Evolutionary conservation across 2,888 invertebrate species (phyloP).

Genomic region (Omphaloscelis lunosa): DNA sequence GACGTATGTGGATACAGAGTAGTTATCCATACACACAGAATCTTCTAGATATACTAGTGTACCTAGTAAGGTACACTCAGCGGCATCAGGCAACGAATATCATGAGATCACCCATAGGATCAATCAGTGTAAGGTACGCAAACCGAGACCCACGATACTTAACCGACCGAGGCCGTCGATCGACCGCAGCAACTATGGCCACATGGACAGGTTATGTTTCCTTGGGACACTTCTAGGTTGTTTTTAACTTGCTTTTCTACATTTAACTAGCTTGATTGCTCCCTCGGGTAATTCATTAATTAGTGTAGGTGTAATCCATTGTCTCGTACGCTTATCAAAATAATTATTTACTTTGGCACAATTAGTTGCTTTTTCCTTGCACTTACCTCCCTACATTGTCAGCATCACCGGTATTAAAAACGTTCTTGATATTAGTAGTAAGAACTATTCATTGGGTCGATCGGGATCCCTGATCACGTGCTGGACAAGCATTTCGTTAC

Average conservation of each 20-base stretch:
- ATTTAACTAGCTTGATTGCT: background rate
- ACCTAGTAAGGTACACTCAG: too few species aligned
- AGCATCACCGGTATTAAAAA: slow-evolving; percentile 14
- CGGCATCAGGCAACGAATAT: background rate
- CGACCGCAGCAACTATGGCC: background rate
- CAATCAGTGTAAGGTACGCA: background rate
- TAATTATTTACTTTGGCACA: background rate
- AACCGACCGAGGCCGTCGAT: background rate
- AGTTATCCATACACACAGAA: background rate
- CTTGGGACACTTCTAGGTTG: background rate
- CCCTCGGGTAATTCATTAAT: background rate
- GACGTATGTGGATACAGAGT: background rate
- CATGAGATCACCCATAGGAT: background rate
- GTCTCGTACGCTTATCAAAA: background rate
- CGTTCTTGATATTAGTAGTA: slow-evolving; percentile 18
- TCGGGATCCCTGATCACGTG: slow-evolving; percentile 65
- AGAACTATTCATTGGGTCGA: slow-evolving; percentile 42
- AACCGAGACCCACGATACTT: background rate
- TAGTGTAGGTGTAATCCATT: background rate
- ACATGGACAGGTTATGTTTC: background rate
- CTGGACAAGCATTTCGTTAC: slow-evolving; percentile 61
- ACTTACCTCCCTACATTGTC: background rate
- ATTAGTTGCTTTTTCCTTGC: background rate
- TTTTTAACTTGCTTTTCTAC: background rate
- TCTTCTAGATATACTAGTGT: too few species aligned